A percentile compares a stretch with the other conserved stretches of the same genome.
phyloP scores from a whole-genome alignment of 2,113 vertebrate species.

The Neofelis nebulosa region DNA sequence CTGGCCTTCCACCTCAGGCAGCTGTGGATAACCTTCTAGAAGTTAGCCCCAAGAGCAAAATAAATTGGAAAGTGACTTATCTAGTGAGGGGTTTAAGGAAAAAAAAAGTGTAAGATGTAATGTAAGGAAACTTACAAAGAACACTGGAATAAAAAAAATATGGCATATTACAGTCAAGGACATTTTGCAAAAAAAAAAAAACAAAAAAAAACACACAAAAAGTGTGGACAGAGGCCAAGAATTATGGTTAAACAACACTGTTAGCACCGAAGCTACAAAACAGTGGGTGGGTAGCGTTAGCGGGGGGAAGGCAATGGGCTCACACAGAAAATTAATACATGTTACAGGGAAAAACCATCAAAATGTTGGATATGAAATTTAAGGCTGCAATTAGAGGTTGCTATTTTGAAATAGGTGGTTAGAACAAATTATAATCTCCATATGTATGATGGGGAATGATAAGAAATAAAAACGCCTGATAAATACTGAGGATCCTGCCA shows the following conservation, averaged over 20 bases:
- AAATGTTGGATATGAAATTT: neutral
- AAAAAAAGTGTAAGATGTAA: neutral
- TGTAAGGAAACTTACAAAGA: constrained; percentile 19
- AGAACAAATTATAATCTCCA: constrained; percentile 9
- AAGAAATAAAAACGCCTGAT: neutral
- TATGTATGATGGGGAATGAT: neutral
- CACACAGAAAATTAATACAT: neutral
- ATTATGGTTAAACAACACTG: neutral
- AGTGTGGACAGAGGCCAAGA: constrained; percentile 10
- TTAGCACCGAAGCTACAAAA: neutral
- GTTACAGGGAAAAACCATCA: neutral
- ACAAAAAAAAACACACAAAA: neutral
- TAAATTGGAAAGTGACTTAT: constrained; percentile 11
- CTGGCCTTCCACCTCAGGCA: neutral
- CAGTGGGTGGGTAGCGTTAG: neutral
- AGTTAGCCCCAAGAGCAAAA: neutral
- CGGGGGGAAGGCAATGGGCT: neutral
- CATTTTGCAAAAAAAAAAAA: constrained; percentile 38
- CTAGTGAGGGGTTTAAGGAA: neutral
- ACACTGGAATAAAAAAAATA: neutral
- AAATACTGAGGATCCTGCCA: neutral
- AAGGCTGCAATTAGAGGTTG: neutral
- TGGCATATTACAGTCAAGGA: constrained; percentile 20
- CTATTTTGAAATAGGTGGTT: constrained; percentile 18
- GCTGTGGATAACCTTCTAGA: neutral